Base-by-base conservation (phyloP, 2,888 invertebrate species). In the Drosophila fungiperda region DNA sequence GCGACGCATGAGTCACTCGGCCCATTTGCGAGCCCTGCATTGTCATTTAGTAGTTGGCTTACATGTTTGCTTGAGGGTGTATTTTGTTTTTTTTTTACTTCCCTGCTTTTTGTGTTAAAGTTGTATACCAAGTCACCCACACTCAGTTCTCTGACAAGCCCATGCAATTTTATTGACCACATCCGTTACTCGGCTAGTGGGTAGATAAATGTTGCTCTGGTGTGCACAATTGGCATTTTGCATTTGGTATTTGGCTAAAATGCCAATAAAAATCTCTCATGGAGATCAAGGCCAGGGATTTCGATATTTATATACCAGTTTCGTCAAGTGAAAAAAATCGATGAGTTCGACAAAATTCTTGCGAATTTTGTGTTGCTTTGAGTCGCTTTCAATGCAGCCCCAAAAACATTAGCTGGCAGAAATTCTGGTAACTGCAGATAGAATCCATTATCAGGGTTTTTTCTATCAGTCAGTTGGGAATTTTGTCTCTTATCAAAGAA, bases 131-230 rank as follows among this genome's bases (percentile, higher is more conserved):
- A 74, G 33, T 65, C 89, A 67, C 87, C 73, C 76, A 80, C 89
- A 74, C 84, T 57, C 50, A 38, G 36, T 40, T 78, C 74, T 72
- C 83, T 60, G 87, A 67, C 79, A 68, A 69, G 65, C 73, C 87
- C 53, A 52, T 68, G 35, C 67, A 35, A 67, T 50, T 58, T 69
- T 71, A 87, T 67, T 82, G 88, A 72, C 82, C 83, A 87, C 82
- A 82, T 83, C 82, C 87, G 87, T 69, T 69, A 73, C 33, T 55
- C 52, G 33, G 26, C 26, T 42, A 40, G 66, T 73, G 78, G 71
- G 75, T 49, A 68, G 65, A 55, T 36, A 12, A 11, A 17, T 11
- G 8, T 58, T 53, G 36, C 57, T 33, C 32, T 63, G 57, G 64
- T 61, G 65, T 35, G 35, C 42, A 58, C 35, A 68, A 68, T 81